Evolutionary conservation across 2,113 vertebrate genomes (phyloP).

Genomic region (Microcebus ravelobensis): DNA sequence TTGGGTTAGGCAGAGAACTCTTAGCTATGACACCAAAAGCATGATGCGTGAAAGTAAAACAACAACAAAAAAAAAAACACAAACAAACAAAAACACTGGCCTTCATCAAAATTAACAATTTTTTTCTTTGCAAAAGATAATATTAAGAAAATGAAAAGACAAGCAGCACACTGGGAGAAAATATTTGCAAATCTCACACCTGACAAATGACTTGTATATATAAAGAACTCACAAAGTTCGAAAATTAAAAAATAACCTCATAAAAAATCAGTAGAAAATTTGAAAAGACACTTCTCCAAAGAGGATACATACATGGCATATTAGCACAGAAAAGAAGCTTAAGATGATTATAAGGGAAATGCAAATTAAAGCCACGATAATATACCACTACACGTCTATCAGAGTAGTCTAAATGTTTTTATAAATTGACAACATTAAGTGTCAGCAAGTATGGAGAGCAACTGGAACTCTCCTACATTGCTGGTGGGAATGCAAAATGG

Average conservation of each 20-base stretch:
- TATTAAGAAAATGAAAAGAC: not conserved
- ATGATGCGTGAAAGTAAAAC: not conserved
- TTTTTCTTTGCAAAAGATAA: not conserved
- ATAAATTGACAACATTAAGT: not conserved
- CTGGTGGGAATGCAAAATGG: not conserved
- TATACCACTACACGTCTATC: not conserved
- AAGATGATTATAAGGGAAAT: not conserved
- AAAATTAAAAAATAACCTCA: not conserved
- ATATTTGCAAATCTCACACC: not conserved
- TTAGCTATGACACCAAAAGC: not conserved
- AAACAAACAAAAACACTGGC: not conserved
- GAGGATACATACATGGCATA: not conserved
- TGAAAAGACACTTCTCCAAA: not conserved
- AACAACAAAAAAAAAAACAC: not conserved
- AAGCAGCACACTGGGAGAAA: not conserved
- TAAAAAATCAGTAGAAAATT: not conserved
- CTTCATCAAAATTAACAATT: not conserved
- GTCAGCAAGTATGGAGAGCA: not conserved
- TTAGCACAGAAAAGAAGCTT: not conserved
- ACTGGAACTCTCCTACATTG: not conserved
- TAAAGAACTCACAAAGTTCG: not conserved
- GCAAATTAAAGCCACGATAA: not conserved
- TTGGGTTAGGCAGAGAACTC: not conserved
- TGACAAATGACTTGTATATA: not conserved
- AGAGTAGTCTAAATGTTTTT: not conserved